Percentiles rank a stretch among this genome's conserved stretches.
These are phyloP conservation scores for Neotoma lepida DNA, from an alignment of 2,113 vertebrate species.

Conservation along the genomic window DNA sequence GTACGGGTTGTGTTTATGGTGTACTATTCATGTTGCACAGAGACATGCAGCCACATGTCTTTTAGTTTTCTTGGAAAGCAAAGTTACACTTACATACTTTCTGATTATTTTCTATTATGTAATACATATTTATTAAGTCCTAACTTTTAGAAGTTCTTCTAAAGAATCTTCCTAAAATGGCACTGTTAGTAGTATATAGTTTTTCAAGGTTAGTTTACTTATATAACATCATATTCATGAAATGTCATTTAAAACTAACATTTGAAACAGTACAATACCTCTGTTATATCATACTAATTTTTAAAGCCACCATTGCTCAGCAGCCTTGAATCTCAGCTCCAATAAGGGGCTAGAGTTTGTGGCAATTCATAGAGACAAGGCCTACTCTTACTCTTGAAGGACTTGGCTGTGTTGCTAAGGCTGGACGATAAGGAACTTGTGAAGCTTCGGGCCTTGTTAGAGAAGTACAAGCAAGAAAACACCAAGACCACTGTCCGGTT, in stretches of 20 bases:
- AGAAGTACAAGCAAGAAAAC: slow-evolving; percentile 89
- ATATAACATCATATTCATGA: background rate
- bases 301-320: background rate
- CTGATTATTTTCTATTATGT: background rate
- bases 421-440: slow-evolving; percentile 89
- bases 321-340: background rate
- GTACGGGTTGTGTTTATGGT: background rate
- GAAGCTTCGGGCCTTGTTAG: slow-evolving; percentile 87
- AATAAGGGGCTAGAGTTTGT: background rate
- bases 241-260: background rate
- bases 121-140: background rate
- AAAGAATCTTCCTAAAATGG: slow-evolving; percentile 15
- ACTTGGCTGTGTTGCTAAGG: slow-evolving; percentile 84
- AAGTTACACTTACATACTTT: background rate
- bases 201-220: slow-evolving; percentile 14
- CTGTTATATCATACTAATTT: background rate
- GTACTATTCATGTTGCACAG: background rate
- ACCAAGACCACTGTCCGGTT: slow-evolving; percentile 86
- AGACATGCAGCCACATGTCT: background rate
- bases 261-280: background rate
- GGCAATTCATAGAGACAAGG: background rate
- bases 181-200: background rate
- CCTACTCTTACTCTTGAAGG: slow-evolving; percentile 77
- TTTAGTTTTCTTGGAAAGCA: slow-evolving; percentile 27
- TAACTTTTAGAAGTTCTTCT: background rate